These are phyloP conservation scores for Calosoma granatense DNA, from an alignment of 1,140 invertebrate species.

Conservation along the genomic window DNA sequence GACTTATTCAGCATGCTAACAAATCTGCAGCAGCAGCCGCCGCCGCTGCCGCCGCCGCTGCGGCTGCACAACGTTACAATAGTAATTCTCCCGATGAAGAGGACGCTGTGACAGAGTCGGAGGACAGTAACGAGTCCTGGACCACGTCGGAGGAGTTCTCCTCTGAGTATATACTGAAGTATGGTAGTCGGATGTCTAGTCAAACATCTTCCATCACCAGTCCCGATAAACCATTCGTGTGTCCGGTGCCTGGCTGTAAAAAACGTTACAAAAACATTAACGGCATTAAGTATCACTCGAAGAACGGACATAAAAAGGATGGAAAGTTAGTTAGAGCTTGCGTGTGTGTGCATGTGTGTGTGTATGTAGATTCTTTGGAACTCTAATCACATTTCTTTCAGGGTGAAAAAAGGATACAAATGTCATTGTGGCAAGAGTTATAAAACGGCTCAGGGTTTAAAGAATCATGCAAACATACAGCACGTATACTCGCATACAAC, in stretches of 20 bases:
- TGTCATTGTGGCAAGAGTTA: conserved; percentile 78
- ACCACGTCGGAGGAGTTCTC: conserved; percentile 65
- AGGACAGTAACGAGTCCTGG: conserved; percentile 75
- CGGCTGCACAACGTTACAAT: too few species aligned
- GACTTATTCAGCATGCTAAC: background rate
- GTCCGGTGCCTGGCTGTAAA: conserved; percentile 73
- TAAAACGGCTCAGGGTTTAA: conserved; percentile 63
- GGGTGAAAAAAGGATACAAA: conserved; percentile 64
- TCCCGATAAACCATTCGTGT: conserved; percentile 67
- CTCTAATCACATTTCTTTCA: conserved; percentile 31
- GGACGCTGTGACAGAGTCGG: conserved; percentile 49
- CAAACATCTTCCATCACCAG: background rate
- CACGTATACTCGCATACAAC: conserved; percentile 12
- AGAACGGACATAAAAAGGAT: conserved; percentile 75
- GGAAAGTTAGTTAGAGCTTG: conserved; percentile 52
- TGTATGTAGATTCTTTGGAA: background rate
- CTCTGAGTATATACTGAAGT: conserved; percentile 62
- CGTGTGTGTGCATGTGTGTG: background rate
- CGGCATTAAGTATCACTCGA: conserved; percentile 77
- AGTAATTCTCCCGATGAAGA: conserved; percentile 58
- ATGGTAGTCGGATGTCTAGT: conserved; percentile 47
- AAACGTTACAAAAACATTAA: conserved; percentile 83
- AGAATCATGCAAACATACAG: conserved; percentile 47
- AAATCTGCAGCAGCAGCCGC: background rate
- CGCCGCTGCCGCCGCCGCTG: conserved; percentile 30